phyloP scores from a whole-genome alignment of 1,140 invertebrate species.

The Tribolium castaneum region DNA sequence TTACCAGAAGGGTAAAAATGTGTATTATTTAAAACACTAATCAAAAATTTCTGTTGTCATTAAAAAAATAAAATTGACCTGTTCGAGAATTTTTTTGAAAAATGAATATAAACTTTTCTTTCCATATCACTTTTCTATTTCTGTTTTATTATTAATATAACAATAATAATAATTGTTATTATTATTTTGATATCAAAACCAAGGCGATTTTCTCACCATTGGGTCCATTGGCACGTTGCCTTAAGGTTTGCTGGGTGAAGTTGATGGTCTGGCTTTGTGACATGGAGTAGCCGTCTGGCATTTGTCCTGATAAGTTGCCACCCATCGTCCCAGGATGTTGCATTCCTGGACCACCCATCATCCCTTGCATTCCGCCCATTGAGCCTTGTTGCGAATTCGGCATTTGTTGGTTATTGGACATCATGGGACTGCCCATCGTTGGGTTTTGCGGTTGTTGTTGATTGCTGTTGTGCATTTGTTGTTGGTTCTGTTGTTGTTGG shows the following conservation, averaged over 20 bases:
- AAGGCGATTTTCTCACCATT: constrained; percentile 44
- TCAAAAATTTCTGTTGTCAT: no score
- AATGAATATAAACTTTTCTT: no score
- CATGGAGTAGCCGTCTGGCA: constrained; percentile 75
- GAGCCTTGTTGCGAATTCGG: constrained; percentile 37
- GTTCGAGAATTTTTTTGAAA: no score
- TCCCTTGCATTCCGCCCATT: constrained; percentile 44
- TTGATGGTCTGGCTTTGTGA: constrained; percentile 86
- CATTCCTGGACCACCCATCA: constrained; percentile 41
- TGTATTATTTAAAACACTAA: no score
- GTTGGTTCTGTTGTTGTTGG: constrained; percentile 59
- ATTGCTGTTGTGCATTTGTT: constrained; percentile 61
- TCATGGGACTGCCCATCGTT: constrained; percentile 44
- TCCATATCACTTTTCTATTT: no score
- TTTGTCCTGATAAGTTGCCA: constrained; percentile 51
- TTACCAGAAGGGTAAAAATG: no score
- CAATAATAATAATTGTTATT: no score
- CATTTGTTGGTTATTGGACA: constrained; percentile 59
- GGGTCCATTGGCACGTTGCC: constrained; percentile 64
- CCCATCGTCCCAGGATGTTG: constrained; percentile 48
- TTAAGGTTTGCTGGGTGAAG: constrained; percentile 79
- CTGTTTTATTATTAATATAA: no score
- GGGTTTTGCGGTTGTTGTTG: constrained; percentile 56
- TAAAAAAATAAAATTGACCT: no score
- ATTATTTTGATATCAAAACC: no score